A percentile compares a stretch with the other conserved stretches of the same genome.
phyloP scores from a whole-genome alignment of 2,113 vertebrate genomes.

The Trematocara nigrifrons region DNA sequence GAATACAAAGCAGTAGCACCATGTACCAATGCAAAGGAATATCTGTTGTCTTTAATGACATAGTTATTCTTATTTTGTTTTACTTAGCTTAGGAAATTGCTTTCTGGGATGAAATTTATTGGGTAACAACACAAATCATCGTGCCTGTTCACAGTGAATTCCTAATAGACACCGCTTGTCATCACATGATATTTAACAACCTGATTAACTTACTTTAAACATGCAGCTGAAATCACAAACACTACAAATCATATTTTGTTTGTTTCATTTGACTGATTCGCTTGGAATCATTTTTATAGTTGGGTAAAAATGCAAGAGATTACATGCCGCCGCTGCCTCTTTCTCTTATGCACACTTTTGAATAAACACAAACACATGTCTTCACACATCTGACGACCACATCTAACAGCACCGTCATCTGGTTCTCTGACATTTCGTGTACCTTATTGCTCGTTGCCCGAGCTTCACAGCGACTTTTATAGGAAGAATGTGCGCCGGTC shows the following conservation, averaged over 20 bases:
- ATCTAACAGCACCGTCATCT: neutral
- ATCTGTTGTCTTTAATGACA: neutral
- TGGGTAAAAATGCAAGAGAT: neutral
- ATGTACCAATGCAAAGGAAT: neutral
- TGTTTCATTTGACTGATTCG: neutral
- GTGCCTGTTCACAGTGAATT: neutral
- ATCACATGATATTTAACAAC: neutral
- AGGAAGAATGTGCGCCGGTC: slow-evolving; percentile 25
- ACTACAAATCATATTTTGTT: neutral
- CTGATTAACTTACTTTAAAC: neutral
- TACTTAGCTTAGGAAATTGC: neutral
- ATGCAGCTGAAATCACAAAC: neutral
- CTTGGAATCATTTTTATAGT: neutral
- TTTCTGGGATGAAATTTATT: neutral
- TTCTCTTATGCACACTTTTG: neutral
- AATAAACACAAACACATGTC: neutral
- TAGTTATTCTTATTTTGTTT: neutral
- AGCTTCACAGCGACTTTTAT: neutral
- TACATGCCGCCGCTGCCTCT: neutral
- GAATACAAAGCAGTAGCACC: neutral
- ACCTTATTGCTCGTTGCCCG: neutral
- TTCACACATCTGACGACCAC: neutral
- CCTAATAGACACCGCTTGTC: neutral
- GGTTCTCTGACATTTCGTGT: neutral
- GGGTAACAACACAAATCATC: neutral